Evolutionary conservation across 2,888 invertebrate genomes (phyloP), one percentile per base, ranked within the genome.

Genomic region (Hoplodrina blanda): DNA sequence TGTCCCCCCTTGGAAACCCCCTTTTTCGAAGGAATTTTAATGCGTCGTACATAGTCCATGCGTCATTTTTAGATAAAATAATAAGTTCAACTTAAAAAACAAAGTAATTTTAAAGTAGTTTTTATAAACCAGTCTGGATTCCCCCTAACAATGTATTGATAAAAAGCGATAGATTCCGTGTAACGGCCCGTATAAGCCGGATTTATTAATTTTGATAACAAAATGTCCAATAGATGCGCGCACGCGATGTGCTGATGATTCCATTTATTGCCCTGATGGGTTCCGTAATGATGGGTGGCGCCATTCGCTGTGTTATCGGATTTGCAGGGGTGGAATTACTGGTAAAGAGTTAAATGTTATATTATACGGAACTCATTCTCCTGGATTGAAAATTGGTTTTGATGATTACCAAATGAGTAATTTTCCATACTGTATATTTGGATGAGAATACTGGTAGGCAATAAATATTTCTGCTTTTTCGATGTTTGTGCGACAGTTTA

Each of bases 201-300:
- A 73, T 75, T 66, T 76, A 76, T 80, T 76, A 70, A 76, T 69
- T 70, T 65, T 60, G 64, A 66, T 80, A 80, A 44, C 76, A 65
- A 44, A 59, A 69, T 66, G 33, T 53, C 33, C 62, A 66, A 65
- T 52, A 69, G 62, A 80, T 76, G 62, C 52, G 59, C 55, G 65
- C 41, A 10, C 46, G 44, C 64, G 65, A 80, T 76, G 69, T 37
- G 62, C 71, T 73, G 80, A 60, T 62, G 76, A 60, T 63, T 60
- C 56, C 68, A 63, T 80, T 75, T 74, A 68, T 69, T 62, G 69
- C 54, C 46, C 11, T 71, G 71, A 60, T 68, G 75, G 53, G 54
- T 19, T 44, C 37, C 19, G 19, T 57, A 78, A 53, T 57, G 78
- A 78, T 44, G 56, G 55, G 69, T 71, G 69, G 69, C 44, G 50